Base-by-base conservation (phyloP, 2,113 vertebrate genomes). In the Pterocles gutturalis region DNA sequence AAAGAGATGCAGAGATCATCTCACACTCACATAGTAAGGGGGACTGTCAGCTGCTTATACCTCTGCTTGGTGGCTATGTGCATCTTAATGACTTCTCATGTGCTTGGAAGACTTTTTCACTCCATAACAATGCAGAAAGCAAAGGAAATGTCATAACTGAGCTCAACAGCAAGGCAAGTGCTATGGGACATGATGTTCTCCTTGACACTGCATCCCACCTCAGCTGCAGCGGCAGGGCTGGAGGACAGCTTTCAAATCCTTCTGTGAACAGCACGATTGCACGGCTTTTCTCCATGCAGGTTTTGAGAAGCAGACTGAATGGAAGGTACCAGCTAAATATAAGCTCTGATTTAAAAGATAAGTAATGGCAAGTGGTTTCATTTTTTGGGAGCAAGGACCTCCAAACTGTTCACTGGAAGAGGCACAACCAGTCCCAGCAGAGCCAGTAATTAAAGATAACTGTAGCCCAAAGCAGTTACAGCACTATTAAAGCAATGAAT, bases 361-460 rank as follows among this genome's bases (percentile, higher is more conserved):
- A 79, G n/a, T 26, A 71, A 62, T 60, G 43, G 41, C 62, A 89
- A 90, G 49, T 70, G 71, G 19, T 70, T 85, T 85, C 54, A 65
- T 61, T 73, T 65, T 58, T 89, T 85, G 67, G 71, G 72, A 93
- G 58, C 76, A 57, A 49, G 76, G 25, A 49, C 71, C 62, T 92
- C 62, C 58, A 83, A 80, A 75, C 34, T 24, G 33, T 67, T 51
- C 85, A 22, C 64, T 73, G 89, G 60, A 90, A 92, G 90, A 93
- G 28, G 41, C 41, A 83, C 31, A 73, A 16, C 26, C 62, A 69
- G 79, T 64, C 86, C 49, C 83, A 81, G 51, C 83, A 86, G 76
- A 93, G 83, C 21, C 71, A n/a, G 79, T 67, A 95, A 87, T 94
- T 92, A 96, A 90, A 89, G 51, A 72, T 46, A 96, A 87, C 55